These are phyloP conservation scores for Rhadinocentrus ornatus DNA, from an alignment of 2,797 vertebrate species.

Conservation along the genomic window DNA sequence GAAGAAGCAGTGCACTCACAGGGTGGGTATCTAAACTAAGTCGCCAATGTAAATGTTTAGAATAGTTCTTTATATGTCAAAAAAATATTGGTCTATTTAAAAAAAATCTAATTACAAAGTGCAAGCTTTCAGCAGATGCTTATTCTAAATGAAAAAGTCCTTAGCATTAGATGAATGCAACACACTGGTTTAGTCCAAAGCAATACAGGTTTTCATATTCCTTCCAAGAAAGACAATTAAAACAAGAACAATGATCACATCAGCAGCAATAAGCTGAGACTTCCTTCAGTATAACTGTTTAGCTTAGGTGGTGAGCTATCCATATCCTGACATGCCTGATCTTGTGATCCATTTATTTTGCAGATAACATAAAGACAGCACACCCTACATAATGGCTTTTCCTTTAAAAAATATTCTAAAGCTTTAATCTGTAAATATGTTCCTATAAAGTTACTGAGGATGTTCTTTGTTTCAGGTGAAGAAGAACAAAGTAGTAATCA, in stretches of 20 bases:
- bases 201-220: no score
- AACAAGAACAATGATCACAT: conserved; percentile 7
- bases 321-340: not conserved
- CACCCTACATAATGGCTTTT: conserved; percentile 1
- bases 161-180: no score
- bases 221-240: not conserved
- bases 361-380: conserved; percentile 5
- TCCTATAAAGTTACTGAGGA: not conserved
- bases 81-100: not conserved
- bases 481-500: not conserved
- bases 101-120: not conserved
- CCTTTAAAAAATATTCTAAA: not conserved
- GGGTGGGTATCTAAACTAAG: conserved; percentile 18
- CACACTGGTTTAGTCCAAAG: no score
- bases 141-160: not conserved
- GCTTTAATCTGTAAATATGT: not conserved
- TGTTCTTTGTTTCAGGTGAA: not conserved
- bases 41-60: not conserved
- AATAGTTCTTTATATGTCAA: not conserved
- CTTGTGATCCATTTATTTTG: conserved; percentile 11
- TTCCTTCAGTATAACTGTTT: conserved; percentile 25
- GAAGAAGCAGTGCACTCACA: conserved; percentile 20
- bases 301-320: not conserved
- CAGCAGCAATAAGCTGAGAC: not conserved
- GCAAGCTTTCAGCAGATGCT: not conserved